Evolutionary conservation across 2,888 invertebrate genomes (phyloP).

Genomic region (Tridacna gigas): DNA sequence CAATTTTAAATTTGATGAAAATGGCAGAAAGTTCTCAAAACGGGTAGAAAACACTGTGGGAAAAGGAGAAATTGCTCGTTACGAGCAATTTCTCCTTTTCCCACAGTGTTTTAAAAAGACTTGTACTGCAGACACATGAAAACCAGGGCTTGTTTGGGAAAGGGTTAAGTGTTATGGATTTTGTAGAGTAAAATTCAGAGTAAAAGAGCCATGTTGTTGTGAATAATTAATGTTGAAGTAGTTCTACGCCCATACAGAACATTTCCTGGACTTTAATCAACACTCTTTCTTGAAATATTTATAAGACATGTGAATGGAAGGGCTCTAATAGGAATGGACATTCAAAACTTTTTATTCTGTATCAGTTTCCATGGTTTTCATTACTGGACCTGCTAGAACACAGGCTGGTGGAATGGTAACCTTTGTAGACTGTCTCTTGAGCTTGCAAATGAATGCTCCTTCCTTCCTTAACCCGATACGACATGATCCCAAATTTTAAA

Average conservation of each 20-base stretch:
- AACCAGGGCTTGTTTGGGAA: no score
- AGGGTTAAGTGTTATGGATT: not conserved
- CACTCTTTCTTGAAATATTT: slow-evolving; percentile 19
- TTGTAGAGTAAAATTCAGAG: slow-evolving; percentile 6
- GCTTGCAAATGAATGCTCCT: no score
- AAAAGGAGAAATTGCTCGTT: not conserved
- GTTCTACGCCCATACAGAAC: slow-evolving; percentile 25
- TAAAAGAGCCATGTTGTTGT: slow-evolving; percentile 10
- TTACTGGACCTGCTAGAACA: no score
- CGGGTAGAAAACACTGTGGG: not conserved
- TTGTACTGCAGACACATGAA: not conserved
- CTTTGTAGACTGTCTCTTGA: no score
- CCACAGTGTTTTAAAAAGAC: not conserved
- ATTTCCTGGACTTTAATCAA: slow-evolving; percentile 25
- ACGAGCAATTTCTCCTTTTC: not conserved
- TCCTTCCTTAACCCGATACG: no score
- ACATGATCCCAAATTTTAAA: no score
- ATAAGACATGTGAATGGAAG: slow-evolving; percentile 22
- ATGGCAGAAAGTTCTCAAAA: no score
- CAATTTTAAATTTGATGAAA: no score
- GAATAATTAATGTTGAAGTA: slow-evolving; percentile 24
- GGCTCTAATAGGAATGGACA: slow-evolving; percentile 9
- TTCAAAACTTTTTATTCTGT: not conserved
- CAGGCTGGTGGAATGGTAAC: no score
- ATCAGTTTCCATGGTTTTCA: not conserved